These are phyloP conservation scores for Petrocephalus zakoni DNA, from an alignment of 2,113 vertebrate genomes.

Conservation along the genomic window DNA sequence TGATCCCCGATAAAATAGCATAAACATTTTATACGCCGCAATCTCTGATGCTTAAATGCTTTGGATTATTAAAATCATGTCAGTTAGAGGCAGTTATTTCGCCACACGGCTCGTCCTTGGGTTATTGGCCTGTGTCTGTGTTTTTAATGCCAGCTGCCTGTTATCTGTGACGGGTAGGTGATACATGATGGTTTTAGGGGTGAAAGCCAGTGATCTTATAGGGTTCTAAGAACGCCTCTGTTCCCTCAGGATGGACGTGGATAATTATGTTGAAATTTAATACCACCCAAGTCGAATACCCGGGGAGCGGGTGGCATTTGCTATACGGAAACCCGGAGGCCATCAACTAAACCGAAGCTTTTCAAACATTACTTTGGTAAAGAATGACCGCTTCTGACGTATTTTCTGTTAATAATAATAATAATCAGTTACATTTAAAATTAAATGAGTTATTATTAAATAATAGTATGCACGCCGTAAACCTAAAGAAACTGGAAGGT, in stretches of 20 bases:
- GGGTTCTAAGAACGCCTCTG: constrained; percentile 8
- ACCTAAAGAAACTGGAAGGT: not conserved
- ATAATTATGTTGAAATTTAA: not conserved
- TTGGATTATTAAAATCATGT: not conserved
- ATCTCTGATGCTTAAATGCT: not conserved
- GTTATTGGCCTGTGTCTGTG: constrained; percentile 33
- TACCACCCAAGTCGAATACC: constrained; percentile 12
- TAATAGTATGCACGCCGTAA: not conserved
- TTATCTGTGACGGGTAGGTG: constrained; percentile 22
- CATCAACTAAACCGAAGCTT: not conserved
- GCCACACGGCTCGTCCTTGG: not conserved
- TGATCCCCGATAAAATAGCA: not conserved
- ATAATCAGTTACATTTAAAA: too few species aligned
- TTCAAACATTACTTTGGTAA: not conserved
- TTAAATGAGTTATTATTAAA: not conserved
- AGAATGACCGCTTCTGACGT: not conserved
- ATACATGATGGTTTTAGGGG: not conserved
- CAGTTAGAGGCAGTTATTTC: not conserved
- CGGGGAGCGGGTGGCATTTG: not conserved
- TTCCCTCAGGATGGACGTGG: not conserved
- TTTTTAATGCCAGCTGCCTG: constrained; percentile 26
- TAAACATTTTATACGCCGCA: not conserved
- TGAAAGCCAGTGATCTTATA: constrained; percentile 37
- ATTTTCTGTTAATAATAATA: not conserved
- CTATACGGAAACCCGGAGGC: not conserved